Evolutionary conservation across 2,797 vertebrate species (phyloP).

Genomic region (Lophura swinhoii): DNA sequence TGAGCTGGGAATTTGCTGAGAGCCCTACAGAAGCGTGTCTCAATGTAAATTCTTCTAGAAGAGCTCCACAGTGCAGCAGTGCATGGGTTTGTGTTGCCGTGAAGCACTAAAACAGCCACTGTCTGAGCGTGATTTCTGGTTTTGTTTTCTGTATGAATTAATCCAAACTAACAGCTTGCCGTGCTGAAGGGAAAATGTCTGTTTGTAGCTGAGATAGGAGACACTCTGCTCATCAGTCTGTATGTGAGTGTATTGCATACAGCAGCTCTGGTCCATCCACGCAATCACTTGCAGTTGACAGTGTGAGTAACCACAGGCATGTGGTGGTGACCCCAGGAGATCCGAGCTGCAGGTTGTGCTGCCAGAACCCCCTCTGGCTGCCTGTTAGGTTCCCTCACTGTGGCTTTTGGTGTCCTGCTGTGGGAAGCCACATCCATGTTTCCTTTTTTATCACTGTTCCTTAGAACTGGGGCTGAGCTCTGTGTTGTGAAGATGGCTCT

Average conservation of each 20-base stretch:
- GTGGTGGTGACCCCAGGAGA: not conserved
- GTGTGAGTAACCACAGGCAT: not conserved
- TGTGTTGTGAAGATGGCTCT: accelerated
- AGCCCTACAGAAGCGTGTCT: not conserved
- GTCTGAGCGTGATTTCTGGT: not conserved
- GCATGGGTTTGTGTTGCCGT: not conserved
- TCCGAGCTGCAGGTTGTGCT: not conserved
- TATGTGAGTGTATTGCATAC: too few species aligned
- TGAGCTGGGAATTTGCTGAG: not conserved
- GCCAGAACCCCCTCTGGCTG: not conserved
- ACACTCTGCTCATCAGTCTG: accelerated
- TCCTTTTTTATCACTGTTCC: not conserved
- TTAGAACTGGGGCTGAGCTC: accelerated
- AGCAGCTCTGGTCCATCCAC: not conserved
- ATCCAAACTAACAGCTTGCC: not conserved
- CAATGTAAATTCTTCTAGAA: not conserved
- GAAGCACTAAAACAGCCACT: not conserved
- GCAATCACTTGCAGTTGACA: too few species aligned
- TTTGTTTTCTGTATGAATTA: not conserved
- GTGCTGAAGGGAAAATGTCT: not conserved
- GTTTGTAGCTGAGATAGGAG: not conserved
- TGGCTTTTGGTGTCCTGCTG: accelerated
- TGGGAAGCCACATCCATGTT: not conserved
- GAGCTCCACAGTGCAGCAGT: accelerated
- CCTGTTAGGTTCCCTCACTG: accelerated